Evolutionary conservation across 1,140 invertebrate genomes (phyloP).

Genomic region (Drosophila bocki): DNA sequence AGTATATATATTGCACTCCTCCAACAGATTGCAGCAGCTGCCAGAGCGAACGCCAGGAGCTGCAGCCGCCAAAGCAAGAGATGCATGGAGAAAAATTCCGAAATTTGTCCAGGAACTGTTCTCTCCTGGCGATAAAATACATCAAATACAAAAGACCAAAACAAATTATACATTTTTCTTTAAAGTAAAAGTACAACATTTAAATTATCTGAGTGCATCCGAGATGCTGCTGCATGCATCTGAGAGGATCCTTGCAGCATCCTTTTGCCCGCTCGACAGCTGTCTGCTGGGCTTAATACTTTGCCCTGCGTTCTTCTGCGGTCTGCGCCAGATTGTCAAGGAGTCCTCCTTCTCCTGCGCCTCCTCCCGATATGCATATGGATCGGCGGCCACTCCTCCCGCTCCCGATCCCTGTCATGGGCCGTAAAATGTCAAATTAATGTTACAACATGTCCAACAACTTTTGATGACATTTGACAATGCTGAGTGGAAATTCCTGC

Average conservation of each 20-base stretch:
- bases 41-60: constrained; percentile 25
- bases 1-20: constrained; percentile 38
- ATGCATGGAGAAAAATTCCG: constrained; percentile 5
- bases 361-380: constrained; percentile 46
- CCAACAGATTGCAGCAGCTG: constrained; percentile 76
- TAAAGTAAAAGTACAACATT: not conserved
- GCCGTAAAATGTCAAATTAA: constrained; percentile 83
- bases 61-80: not conserved
- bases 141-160: not conserved
- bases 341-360: constrained; percentile 8
- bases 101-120: not conserved
- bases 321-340: constrained; percentile 72
- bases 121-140: not conserved
- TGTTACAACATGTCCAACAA: constrained; percentile 81
- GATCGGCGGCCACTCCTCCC: constrained; percentile 1
- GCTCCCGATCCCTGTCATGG: constrained; percentile 14
- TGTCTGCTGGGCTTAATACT: constrained; percentile 38
- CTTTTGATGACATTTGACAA: constrained; percentile 80
- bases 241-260: constrained; percentile 31
- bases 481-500: constrained; percentile 80
- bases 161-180: not conserved
- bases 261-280: constrained; percentile 54
- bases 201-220: constrained; percentile 1
- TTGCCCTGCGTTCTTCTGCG: constrained; percentile 63
- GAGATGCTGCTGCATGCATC: constrained; percentile 1